Base-by-base conservation (phyloP, 1,140 invertebrate genomes). In the Watersipora subatra region DNA sequence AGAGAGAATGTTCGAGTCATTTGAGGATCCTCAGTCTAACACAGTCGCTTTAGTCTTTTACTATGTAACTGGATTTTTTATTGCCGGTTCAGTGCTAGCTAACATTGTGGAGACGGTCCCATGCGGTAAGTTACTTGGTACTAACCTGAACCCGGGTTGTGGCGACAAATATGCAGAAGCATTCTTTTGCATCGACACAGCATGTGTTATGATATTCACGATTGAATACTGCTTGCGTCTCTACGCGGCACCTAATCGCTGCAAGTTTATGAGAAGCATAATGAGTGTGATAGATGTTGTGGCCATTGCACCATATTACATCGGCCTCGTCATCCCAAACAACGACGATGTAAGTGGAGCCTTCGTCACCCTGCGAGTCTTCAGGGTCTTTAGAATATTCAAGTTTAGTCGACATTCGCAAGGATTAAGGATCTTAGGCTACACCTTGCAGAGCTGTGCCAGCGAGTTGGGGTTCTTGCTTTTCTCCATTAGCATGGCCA, bases 271-370 rank as follows among this genome's bases (percentile, higher is more conserved):
- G 68, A 85, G 94, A 64, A 93, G 88, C 64, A 93, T 98, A 27
- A 99, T 99, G 97, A 93, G 91, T 71, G 89, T 99, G 72, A 99
- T 99, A 73, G 97, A 99, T 84, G 95, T 99, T 70, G 95, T 99
- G 34, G 97, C 97, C 71, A 99, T 99, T 73, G 82, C 99, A 76
- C 97, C 97, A 15, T 99, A 99, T 79, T 99, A 99, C 82, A 97
- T 99, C 75, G 94, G 96, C 30, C 84, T 98, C 68, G 91, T 89
- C 69, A 92, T 96, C 74, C 93, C 91, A 30, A 93, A 97, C 83
- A 97, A 97, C 83, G 93, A 97, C 78, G 95, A 99, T 79, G 92
- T 99, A 28, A 96, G 92, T 63, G 97, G 97, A 58, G 96, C 96
- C 57, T 99, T 99, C 81, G 96, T 99, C 65, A 99, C 97, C 64